Evolutionary conservation across 2,797 vertebrate genomes (phyloP).

Genomic region (Cossypha heuglini): DNA sequence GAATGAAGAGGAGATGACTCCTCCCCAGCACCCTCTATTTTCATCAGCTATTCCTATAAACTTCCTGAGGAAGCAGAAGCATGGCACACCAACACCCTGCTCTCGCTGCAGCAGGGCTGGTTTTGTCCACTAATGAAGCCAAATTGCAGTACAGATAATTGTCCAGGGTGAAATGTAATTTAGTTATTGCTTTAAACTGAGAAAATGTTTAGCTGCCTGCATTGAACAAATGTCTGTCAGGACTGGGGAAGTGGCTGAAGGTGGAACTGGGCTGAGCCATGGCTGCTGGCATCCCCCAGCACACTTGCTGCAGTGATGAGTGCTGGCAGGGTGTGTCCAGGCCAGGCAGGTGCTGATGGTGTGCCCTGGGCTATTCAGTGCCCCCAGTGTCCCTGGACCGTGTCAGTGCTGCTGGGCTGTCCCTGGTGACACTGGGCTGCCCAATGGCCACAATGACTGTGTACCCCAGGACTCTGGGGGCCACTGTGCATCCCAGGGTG

Average conservation of each 20-base stretch:
- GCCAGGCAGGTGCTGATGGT: neutral
- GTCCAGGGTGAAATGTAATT: neutral
- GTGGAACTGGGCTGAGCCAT: neutral
- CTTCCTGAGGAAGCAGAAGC: neutral
- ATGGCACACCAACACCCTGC: rapidly evolving
- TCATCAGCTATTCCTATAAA: neutral
- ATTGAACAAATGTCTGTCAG: rapidly evolving
- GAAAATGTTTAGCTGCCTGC: neutral
- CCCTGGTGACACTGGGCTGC: neutral
- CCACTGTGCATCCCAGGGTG: neutral
- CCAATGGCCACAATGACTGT: rapidly evolving
- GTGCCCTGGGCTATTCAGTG: neutral
- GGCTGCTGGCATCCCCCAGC: neutral
- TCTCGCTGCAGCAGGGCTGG: rapidly evolving
- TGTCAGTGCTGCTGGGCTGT: neutral
- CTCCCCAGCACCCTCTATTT: rapidly evolving
- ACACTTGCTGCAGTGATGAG: rapidly evolving
- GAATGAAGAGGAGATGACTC: neutral
- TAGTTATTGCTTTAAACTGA: neutral
- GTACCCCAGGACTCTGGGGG: neutral
- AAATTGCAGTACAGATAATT: neutral
- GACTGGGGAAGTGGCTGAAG: neutral
- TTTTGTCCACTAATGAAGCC: neutral
- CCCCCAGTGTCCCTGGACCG: neutral
- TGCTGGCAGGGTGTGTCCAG: neutral